phyloP scores from a whole-genome alignment of 2,888 invertebrate species.

The Xiphydria camelus region DNA sequence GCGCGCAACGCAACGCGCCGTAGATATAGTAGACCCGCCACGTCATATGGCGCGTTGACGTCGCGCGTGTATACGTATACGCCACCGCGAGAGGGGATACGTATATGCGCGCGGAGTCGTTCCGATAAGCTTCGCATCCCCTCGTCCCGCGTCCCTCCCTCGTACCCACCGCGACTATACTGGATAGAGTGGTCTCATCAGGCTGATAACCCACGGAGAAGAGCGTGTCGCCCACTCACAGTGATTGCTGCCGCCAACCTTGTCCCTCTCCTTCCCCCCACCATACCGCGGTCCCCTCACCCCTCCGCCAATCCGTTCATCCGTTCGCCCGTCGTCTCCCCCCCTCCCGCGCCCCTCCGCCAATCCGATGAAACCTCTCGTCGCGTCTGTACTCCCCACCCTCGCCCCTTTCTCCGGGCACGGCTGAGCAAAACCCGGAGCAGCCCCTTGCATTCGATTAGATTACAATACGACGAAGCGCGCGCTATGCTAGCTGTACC shows the following conservation, averaged over 20 bases:
- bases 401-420: neutral
- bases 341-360: slow-evolving; percentile 18
- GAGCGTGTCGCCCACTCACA: slow-evolving; percentile 55
- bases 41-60: slow-evolving; percentile 42
- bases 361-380: slow-evolving; percentile 20
- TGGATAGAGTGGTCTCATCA: slow-evolving; percentile 41
- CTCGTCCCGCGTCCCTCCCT: slow-evolving; percentile 21
- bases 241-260: slow-evolving; percentile 51
- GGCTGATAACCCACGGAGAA: slow-evolving; percentile 50
- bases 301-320: slow-evolving; percentile 14
- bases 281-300: too few relatives aligned
- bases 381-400: too few relatives aligned
- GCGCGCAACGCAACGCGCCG: too few relatives aligned
- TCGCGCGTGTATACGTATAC: slow-evolving; percentile 2
- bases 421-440: neutral
- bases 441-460: slow-evolving; percentile 38
- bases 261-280: slow-evolving; percentile 8
- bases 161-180: neutral
- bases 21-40: slow-evolving; percentile 17
- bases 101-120: slow-evolving; percentile 34
- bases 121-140: slow-evolving; percentile 31
- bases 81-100: slow-evolving; percentile 14
- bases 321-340: slow-evolving; percentile 30
- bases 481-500: slow-evolving; percentile 14
- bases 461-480: slow-evolving; percentile 38